phyloP scores from a whole-genome alignment of 2,888 invertebrate species.

The Eristalinus sepulchralis region DNA sequence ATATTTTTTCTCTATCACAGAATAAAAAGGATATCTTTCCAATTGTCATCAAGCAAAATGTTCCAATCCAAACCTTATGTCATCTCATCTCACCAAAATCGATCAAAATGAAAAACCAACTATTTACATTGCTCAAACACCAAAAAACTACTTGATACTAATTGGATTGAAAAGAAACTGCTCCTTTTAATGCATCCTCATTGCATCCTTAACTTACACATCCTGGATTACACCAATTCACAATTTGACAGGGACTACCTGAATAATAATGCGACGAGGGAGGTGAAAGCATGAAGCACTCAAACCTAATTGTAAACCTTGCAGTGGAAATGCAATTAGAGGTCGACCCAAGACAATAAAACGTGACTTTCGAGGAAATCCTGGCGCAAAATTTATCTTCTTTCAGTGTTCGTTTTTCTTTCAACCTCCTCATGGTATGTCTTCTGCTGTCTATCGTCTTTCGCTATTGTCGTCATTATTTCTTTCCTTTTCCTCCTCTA shows the following conservation, averaged over 20 bases:
- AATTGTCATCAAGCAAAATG: too few species aligned
- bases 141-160: neutral
- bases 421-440: neutral
- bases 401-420: constrained; percentile 19
- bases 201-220: neutral
- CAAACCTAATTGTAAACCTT: constrained; percentile 63
- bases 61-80: neutral
- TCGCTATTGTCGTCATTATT: constrained; percentile 35
- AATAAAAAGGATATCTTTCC: too few species aligned
- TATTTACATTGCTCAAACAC: neutral
- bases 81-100: neutral
- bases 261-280: constrained; percentile 46
- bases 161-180: neutral
- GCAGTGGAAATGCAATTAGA: constrained; percentile 69
- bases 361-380: constrained; percentile 70
- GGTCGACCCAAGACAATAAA: constrained; percentile 67
- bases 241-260: constrained; percentile 44
- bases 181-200: neutral
- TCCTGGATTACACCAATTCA: constrained; percentile 55
- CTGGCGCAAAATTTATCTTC: constrained; percentile 56
- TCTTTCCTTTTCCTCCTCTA: neutral
- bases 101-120: neutral
- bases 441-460: neutral
- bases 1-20: too few species aligned
- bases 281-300: neutral